These are phyloP conservation scores for Theristicus caerulescens DNA, from an alignment of 2,113 vertebrate species.

Conservation along the genomic window DNA sequence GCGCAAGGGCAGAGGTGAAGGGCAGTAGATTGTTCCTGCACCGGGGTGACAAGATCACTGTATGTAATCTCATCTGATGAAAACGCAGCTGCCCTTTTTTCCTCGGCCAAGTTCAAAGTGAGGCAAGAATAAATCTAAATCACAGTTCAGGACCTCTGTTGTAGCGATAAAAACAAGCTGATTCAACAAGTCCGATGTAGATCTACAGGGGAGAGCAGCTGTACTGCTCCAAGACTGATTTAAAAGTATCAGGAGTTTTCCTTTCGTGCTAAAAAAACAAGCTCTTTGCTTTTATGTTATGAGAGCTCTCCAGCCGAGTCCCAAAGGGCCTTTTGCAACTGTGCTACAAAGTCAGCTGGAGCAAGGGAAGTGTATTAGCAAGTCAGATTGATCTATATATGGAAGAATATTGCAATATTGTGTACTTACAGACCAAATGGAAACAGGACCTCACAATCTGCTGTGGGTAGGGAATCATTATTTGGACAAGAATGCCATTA, in stretches of 20 bases:
- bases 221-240: not conserved
- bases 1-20: not conserved
- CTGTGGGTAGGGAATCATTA: not conserved
- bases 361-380: not conserved
- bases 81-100: not conserved
- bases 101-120: not conserved
- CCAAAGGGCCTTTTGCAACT: not conserved
- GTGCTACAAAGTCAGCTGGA: not conserved
- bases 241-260: not conserved
- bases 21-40: not conserved
- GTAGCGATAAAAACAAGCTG: not conserved
- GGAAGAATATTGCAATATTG: not conserved
- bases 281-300: not conserved
- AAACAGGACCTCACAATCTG: not conserved
- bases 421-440: not conserved
- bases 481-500: not conserved
- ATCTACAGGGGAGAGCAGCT: not conserved
- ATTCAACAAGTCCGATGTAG: not conserved
- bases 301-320: not conserved
- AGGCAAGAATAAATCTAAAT: not conserved
- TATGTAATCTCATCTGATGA: not conserved
- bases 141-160: not conserved
- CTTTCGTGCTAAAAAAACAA: fast-evolving
- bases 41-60: fast-evolving
- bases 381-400: not conserved